Conservation (phyloP, 2,888 invertebrate genomes). For the Steinernema scapterisci region DNA sequence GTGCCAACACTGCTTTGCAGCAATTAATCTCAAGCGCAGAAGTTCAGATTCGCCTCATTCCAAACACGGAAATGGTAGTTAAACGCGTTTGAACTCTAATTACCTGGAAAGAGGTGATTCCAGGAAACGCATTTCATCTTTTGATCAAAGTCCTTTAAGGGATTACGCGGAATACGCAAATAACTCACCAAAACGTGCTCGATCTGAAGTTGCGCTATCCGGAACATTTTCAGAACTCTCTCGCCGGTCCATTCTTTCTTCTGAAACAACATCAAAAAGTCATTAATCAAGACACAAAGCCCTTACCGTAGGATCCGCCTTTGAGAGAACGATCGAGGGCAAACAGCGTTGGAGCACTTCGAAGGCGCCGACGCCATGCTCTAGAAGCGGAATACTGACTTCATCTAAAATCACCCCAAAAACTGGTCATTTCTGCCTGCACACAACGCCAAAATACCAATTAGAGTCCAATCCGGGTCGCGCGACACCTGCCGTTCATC, state of each 20-base stretch:
- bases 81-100: too few species aligned
- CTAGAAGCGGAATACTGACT: conserved; percentile 46
- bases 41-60: too few species aligned
- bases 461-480: neutral
- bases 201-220: conserved; percentile 46
- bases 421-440: neutral
- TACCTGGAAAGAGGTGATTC: too few species aligned
- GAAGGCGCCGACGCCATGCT: conserved; percentile 48
- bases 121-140: too few species aligned
- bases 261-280: conserved; percentile 37
- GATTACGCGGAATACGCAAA: neutral
- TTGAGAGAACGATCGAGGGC: conserved; percentile 48
- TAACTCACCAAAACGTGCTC: conserved; percentile 39
- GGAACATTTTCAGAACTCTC: conserved; percentile 48
- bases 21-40: too few species aligned
- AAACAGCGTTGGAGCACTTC: conserved; percentile 46
- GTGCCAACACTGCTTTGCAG: too few species aligned
- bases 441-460: neutral
- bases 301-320: conserved; percentile 41
- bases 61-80: too few species aligned
- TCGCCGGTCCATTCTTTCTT: conserved; percentile 43
- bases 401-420: conserved; percentile 40
- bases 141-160: too few species aligned
- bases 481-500: neutral
- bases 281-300: neutral